A percentile compares a stretch with the other conserved stretches of the same genome.
These are phyloP conservation scores for Rhynchophorus ferrugineus DNA, from an alignment of 1,140 invertebrate genomes.

Conservation along the genomic window DNA sequence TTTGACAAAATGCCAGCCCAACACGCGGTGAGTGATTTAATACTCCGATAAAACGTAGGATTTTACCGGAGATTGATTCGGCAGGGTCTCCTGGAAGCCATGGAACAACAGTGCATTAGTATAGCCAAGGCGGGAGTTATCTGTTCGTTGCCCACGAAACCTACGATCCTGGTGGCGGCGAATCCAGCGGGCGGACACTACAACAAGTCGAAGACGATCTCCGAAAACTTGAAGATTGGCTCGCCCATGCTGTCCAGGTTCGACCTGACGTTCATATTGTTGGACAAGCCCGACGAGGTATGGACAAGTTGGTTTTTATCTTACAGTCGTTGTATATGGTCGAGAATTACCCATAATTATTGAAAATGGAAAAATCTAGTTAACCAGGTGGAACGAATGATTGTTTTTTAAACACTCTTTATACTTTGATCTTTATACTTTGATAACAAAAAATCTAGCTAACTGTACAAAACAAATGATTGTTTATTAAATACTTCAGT, in stretches of 20 bases:
- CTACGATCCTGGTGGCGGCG: slow-evolving; percentile 83
- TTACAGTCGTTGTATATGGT: no score
- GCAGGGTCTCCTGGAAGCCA: slow-evolving; percentile 75
- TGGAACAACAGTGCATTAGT: slow-evolving; percentile 90
- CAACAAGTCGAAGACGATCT: slow-evolving; percentile 76
- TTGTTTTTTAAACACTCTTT: no score
- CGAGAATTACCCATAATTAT: no score
- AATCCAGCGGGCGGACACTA: slow-evolving; percentile 88
- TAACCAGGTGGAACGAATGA: no score
- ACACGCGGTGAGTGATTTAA: slow-evolving; percentile 34
- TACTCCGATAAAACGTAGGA: no score
- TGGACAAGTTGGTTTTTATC: no score
- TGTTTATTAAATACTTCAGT: no score
- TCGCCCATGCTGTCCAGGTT: slow-evolving; percentile 84
- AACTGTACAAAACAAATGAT: no score
- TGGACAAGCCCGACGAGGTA: slow-evolving; percentile 78
- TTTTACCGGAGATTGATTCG: no score
- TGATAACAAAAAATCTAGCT: no score
- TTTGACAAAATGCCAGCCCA: slow-evolving; percentile 83
- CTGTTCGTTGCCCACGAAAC: slow-evolving; percentile 69
- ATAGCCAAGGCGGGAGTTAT: slow-evolving; percentile 82
- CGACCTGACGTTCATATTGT: slow-evolving; percentile 85
- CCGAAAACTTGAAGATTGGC: slow-evolving; percentile 84
- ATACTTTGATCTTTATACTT: no score
- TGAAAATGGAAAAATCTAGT: no score